Percentiles rank a stretch among this genome's conserved stretches.
phyloP scores from a whole-genome alignment of 2,888 invertebrate species.

The Mythimna vitellina region DNA sequence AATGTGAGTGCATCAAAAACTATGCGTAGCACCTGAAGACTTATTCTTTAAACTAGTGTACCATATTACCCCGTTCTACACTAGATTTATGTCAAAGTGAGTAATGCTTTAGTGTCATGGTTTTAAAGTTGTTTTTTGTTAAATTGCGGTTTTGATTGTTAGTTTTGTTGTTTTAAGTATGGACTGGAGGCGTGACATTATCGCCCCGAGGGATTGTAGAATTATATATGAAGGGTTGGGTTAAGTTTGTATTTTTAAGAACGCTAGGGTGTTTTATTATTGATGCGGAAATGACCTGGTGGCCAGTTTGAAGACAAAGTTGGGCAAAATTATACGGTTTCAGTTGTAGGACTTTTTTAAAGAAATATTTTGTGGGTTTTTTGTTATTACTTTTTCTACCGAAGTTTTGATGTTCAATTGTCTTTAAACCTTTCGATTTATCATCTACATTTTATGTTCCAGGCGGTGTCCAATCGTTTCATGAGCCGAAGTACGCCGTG shows the following conservation, averaged over 20 bases:
- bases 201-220: slow-evolving; percentile 85
- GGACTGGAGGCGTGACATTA: slow-evolving; percentile 89
- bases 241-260: slow-evolving; percentile 83
- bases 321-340: slow-evolving; percentile 48
- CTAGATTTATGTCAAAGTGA: slow-evolving; percentile 48
- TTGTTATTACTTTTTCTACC: not conserved
- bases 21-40: slow-evolving; percentile 80
- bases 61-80: slow-evolving; percentile 82
- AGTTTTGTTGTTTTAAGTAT: slow-evolving; percentile 83
- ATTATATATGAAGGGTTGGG: slow-evolving; percentile 88
- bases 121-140: slow-evolving; percentile 64
- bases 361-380: not conserved
- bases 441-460: too few species aligned
- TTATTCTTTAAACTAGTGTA: slow-evolving; percentile 84
- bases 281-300: slow-evolving; percentile 79
- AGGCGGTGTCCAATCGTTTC: not conserved
- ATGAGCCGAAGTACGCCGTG: not conserved
- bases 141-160: slow-evolving; percentile 66
- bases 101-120: slow-evolving; percentile 42
- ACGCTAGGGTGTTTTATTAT: slow-evolving; percentile 79
- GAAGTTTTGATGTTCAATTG: not conserved
- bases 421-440: not conserved
- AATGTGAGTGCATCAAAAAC: slow-evolving; percentile 54
- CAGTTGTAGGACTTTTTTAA: slow-evolving; percentile 2
- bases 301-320: slow-evolving; percentile 26